phyloP scores from a whole-genome alignment of 2,888 invertebrate species.

The Kuschelorhynchus macadamiae region DNA sequence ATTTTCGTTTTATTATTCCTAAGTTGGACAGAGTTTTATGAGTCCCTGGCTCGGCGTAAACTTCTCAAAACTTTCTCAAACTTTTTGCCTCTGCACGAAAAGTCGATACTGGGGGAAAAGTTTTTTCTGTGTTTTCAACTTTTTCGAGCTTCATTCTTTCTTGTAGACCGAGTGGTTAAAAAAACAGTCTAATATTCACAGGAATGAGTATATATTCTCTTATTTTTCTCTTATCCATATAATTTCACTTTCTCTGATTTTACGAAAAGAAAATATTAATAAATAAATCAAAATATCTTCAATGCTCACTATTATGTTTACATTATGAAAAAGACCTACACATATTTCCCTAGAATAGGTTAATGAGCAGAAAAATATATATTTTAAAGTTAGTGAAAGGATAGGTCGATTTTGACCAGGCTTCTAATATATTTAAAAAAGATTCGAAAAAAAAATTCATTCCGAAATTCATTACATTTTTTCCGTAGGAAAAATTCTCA shows the following conservation, averaged over 20 bases:
- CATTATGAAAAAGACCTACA: not conserved
- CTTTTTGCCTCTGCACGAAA: conserved; percentile 52
- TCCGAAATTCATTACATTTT: no score
- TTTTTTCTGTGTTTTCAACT: conserved; percentile 33
- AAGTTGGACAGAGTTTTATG: conserved; percentile 62
- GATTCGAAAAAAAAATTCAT: no score
- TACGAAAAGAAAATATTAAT: not conserved
- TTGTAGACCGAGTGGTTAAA: conserved; percentile 6
- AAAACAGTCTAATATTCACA: no score
- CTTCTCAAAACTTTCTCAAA: conserved; percentile 56
- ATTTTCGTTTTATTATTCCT: conserved; percentile 63
- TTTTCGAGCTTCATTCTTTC: conserved; percentile 14
- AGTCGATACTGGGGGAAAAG: conserved; percentile 45
- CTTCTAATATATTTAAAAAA: no score
- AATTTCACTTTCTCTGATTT: not conserved
- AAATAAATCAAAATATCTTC: not conserved
- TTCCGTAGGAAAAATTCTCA: no score
- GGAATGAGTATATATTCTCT: no score
- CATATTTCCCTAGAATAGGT: no score
- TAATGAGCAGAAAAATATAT: no score
- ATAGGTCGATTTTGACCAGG: no score
- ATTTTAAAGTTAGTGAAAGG: no score
- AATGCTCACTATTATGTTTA: not conserved
- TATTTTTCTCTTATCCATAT: not conserved
- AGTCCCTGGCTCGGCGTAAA: conserved; percentile 59